Evolutionary conservation across 2,797 vertebrate species (phyloP), one percentile per base, ranked within the genome.

Genomic region (Ceryle rudis): DNA sequence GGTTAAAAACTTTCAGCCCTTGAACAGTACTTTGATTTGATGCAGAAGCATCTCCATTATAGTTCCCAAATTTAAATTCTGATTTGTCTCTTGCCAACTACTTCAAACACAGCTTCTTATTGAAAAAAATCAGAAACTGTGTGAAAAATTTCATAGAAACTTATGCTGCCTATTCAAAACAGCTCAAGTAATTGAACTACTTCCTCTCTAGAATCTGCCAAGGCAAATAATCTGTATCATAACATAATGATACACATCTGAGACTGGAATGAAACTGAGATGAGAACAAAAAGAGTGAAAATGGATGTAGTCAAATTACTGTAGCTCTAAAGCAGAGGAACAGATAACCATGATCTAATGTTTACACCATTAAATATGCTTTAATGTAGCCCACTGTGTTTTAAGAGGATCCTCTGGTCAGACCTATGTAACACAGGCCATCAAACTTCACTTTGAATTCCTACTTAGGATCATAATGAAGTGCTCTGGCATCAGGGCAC

Each of bases 231-330:
- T 65, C 69, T 83, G 69, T 35, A 26, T 78, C 54, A n/a, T 13
- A 60, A 67, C 31, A 81, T 83, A 91, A 88, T 35, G 72, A 93
- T 75, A 60, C 88, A 84, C 62, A 86, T 90, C 83, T 96, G 58
- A 47, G 64, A 49, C 51, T 25, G 17, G 81, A 84, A 85, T 6
- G 8, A 93, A 94, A 75, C 47, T 0, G 9, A 86, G 54, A 81
- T 37, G 78, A 89, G 82, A 90, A n/a, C 31, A 67, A 61, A 58
- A 87, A 55, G 28, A 86, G 52, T 60, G 49, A 75, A 91, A 91
- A 81, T 65, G 7, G 31, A 46, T 28, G 18, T n/a, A 39, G n/a
- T 49, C 46, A 69, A 78, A 72, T 87, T 49, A 90, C 12, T 31
- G 42, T 12, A 89, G 58, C 44, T 92, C 46, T 80, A 64, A 89